Base-by-base conservation (phyloP, 2,888 invertebrate genomes). In the Octodonta nipae region DNA sequence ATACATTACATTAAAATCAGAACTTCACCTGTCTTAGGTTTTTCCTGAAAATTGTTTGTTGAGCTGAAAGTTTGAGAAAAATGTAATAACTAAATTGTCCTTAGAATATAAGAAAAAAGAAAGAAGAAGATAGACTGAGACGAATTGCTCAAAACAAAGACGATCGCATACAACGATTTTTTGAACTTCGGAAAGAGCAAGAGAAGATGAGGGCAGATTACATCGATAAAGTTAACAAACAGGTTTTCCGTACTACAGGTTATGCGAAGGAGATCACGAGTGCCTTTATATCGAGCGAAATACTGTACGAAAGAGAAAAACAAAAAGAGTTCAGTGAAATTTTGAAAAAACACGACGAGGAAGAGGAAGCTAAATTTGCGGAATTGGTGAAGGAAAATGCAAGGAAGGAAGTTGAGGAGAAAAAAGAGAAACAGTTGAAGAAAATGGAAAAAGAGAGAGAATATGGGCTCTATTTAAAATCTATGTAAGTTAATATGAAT, bases 261-360 rank as follows among this genome's bases (percentile, higher is more conserved):
- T 45, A 50, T 34, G 52, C 60, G 7, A 54, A 38, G 38, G 43
- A 48, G 17, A 30, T 61, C 5, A 56, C 53, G 4, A 51, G 54
- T 15, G 58, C 59, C 4, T 45, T 57, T 10, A 32, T 57, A 8
- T 34, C 47, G 10, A 46, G 56, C 7, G 56, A 60, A 44, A 50
- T 54, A 4, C 30, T 56, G 5, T 49, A 47, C 35, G 58, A 60
- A 45, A 43, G 60, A 22, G 48, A 52, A 13, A 52, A 51, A 32
- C 60, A 61, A 40, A 42, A 47, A 8, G 54, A 60, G 37, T 51
- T 60, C 11, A 40, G 48, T 7, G 32, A 52, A 7, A 42, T 40
- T 12, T 32, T 63, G 14, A 57, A 58, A 26, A 45, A 50, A 2
- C 56, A 61, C 26, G 45, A 55, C 15, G 37, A 33, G 3, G 49